Evolutionary conservation across 2,797 vertebrate genomes (phyloP).

Genomic region (Eupleurogrammus muticus): DNA sequence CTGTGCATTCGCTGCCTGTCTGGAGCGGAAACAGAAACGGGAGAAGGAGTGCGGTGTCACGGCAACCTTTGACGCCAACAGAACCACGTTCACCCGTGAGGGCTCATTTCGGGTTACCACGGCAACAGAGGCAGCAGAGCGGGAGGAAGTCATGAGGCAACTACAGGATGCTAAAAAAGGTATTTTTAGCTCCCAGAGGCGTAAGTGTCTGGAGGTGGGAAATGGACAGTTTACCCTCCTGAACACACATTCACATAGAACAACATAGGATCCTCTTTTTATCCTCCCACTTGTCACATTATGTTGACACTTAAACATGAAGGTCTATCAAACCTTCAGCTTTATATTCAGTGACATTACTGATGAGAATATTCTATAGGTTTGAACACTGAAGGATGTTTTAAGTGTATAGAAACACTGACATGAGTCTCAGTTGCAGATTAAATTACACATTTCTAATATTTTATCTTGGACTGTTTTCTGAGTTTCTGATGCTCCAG

Average conservation of each 20-base stretch:
- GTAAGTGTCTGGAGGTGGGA: neutral
- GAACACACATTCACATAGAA: too few species aligned
- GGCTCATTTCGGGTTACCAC: slow-evolving; percentile 98
- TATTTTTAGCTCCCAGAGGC: neutral
- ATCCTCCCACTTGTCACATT: neutral
- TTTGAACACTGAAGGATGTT: neutral
- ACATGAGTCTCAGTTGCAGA: too few species aligned
- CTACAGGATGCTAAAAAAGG: slow-evolving; percentile 94
- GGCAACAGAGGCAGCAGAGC: slow-evolving; percentile 96
- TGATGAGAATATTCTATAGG: too few species aligned
- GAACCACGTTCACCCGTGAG: slow-evolving; percentile 98
- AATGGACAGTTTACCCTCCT: neutral
- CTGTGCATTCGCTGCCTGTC: slow-evolving; percentile 96
- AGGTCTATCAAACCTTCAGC: too few species aligned
- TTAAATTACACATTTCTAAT: too few species aligned
- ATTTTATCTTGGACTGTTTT: neutral
- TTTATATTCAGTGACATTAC: too few species aligned
- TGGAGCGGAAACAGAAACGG: slow-evolving; percentile 97
- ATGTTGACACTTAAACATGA: neutral
- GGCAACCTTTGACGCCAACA: slow-evolving; percentile 97
- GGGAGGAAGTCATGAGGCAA: slow-evolving; percentile 97
- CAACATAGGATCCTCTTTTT: slow-evolving; percentile 2
- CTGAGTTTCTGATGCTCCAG: too few species aligned
- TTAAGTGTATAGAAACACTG: too few species aligned
- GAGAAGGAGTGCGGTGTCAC: slow-evolving; percentile 99